Conservation (phyloP, 53 echinoderm and acorn worm species). For the Zoroaster sp. region DNA sequence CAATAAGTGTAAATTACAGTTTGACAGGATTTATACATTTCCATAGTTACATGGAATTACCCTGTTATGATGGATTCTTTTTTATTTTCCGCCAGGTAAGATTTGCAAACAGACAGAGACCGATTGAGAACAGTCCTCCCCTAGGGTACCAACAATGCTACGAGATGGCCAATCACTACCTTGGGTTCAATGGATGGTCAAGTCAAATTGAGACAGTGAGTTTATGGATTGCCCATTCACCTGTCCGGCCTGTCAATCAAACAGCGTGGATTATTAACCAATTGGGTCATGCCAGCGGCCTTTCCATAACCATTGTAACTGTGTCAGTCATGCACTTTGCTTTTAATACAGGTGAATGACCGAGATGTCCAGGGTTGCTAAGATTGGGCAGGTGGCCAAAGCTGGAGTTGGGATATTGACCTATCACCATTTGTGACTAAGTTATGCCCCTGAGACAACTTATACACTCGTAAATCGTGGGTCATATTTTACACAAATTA, state of each 20-base stretch:
- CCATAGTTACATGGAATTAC: not conserved
- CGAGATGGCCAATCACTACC: slow-evolving; percentile 62
- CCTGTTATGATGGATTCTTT: not conserved
- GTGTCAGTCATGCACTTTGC: too few species aligned
- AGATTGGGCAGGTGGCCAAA: too few species aligned
- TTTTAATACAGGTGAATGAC: too few species aligned
- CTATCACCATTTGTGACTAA: too few species aligned
- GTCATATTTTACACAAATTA: too few species aligned
- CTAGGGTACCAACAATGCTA: slow-evolving; percentile 51
- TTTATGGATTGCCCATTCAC: not conserved
- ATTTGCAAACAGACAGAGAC: slow-evolving; percentile 27
- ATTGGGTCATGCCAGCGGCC: not conserved
- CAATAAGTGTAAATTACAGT: not conserved
- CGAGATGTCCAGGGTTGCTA: too few species aligned
- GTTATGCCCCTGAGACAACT: too few species aligned
- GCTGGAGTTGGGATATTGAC: too few species aligned
- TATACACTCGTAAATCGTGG: too few species aligned
- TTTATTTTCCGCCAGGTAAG: slow-evolving; percentile 29
- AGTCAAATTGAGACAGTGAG: slow-evolving; percentile 60
- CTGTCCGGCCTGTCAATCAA: not conserved
- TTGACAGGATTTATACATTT: not conserved
- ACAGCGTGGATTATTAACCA: not conserved
- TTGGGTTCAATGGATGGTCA: slow-evolving; percentile 71
- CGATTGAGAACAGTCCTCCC: not conserved
- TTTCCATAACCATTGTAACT: too few species aligned